Evolutionary conservation across 2,113 vertebrate genomes (phyloP).

Genomic region (Melanostigma gelatinosum): DNA sequence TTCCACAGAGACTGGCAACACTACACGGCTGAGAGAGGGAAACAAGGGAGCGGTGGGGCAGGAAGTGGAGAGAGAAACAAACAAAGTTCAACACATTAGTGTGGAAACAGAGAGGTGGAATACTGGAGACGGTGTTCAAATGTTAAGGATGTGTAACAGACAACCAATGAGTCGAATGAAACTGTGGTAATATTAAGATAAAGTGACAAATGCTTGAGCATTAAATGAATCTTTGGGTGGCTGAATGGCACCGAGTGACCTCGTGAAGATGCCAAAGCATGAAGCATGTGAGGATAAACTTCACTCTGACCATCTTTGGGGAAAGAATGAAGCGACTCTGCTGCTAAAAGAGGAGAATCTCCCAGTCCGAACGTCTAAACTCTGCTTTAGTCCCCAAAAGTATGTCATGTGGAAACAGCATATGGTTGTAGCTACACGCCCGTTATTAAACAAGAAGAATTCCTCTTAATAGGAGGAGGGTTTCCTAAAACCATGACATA

Average conservation of each 20-base stretch:
- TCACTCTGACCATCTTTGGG: conserved; percentile 24
- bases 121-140: neutral
- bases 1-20: conserved; percentile 95
- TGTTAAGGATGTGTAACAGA: neutral
- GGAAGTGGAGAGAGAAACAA: conserved; percentile 29
- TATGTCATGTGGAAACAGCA: neutral
- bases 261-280: neutral
- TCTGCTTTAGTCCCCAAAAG: neutral
- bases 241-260: neutral
- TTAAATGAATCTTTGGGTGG: neutral
- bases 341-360: neutral
- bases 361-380: neutral
- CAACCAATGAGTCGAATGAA: neutral
- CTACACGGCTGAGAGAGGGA: conserved; percentile 87
- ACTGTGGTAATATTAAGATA: neutral
- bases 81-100: neutral
- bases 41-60: conserved; percentile 10
- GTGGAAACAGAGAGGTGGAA: neutral
- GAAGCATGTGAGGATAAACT: neutral
- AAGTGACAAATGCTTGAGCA: neutral
- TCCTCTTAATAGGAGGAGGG: neutral
- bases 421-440: neutral
- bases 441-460: neutral
- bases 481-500: too few relatives aligned
- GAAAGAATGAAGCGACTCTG: neutral